A percentile compares a stretch with the other conserved stretches of the same genome.
phyloP scores from a whole-genome alignment of 2,797 vertebrate species.

The Pterois miles region DNA sequence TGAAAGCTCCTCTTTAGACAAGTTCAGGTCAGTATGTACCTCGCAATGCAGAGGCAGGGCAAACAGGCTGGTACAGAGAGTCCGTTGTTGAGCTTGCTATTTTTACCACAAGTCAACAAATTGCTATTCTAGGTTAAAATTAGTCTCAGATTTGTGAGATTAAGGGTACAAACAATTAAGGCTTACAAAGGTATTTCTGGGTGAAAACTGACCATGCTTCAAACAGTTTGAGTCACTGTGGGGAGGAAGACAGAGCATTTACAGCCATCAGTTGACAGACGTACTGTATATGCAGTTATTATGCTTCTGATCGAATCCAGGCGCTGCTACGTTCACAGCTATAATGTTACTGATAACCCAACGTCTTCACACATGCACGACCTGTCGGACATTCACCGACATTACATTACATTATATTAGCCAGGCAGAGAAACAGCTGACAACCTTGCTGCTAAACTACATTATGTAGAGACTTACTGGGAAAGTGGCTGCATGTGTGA shows the following conservation, averaged over 20 bases:
- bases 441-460: too few relatives aligned
- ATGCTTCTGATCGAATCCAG: too few relatives aligned
- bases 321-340: too few relatives aligned
- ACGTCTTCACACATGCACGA: too few relatives aligned
- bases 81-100: not conserved
- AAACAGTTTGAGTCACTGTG: not conserved
- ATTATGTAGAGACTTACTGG: too few relatives aligned
- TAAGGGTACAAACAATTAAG: not conserved
- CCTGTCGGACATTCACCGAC: too few relatives aligned
- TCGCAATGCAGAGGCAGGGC: not conserved
- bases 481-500: too few relatives aligned
- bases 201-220: not conserved
- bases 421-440: too few relatives aligned
- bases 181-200: slow-evolving; percentile 4
- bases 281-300: not conserved
- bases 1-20: slow-evolving; percentile 6
- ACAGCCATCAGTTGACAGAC: not conserved
- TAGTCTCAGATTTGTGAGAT: slow-evolving; percentile 25
- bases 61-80: not conserved
- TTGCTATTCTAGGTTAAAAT: slow-evolving; percentile 25
- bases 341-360: too few relatives aligned
- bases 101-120: slow-evolving; percentile 10
- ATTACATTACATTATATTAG: too few relatives aligned
- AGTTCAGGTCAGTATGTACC: not conserved
- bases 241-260: not conserved